Base-by-base conservation (phyloP, 1,140 invertebrate genomes). In the Sarcophaga bullata region DNA sequence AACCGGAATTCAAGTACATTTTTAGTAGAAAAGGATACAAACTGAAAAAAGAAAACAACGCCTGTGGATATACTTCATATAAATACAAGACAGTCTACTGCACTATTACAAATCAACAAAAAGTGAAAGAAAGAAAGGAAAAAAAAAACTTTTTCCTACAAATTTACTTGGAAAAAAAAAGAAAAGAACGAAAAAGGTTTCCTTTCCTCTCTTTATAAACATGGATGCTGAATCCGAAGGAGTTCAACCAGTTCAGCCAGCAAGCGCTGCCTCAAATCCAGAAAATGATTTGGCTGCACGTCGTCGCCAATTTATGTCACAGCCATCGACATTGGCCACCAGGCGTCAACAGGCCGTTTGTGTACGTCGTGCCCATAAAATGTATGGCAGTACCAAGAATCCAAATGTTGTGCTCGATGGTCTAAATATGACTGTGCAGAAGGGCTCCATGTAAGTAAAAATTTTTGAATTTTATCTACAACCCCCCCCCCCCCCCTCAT, bases 371-470 rank as follows among this genome's bases (percentile, higher is more conserved):
- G 95, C 96, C 0, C 95, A 93, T 90, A 98, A 98, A 90, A 94
- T 93, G 86, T 98, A 98, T 89, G 96, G 96, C 8, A 92, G 94
- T 50, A 94, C 95, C 83, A 96, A 93, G 80, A 96, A 95, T 87
- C 95, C 95, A n/a, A 95, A 97, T 84, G 92, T 96, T 52, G 95
- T 98, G 9, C 91, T 98, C 19, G 95, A 95, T 87, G 94, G 96
- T 48, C 92, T 98, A 47, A 96, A 96, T 86, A 96, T 98, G 95
- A 97, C 95, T 15, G 97, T 98, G 15, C 94, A 95, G 72, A 97
- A 97, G 89, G 97, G 97, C 80, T 93, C 95, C 68, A 98, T 98
- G 96, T 97, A 92, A 95, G 95, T 94, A 83, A 82, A 25, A 8
- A 76, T 7, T 13, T n/a, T 68, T 68, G 4, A 19, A 68, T 68